Evolutionary conservation across 2,797 vertebrate genomes (phyloP).

Genomic region (Euphonia xanthogaster): DNA sequence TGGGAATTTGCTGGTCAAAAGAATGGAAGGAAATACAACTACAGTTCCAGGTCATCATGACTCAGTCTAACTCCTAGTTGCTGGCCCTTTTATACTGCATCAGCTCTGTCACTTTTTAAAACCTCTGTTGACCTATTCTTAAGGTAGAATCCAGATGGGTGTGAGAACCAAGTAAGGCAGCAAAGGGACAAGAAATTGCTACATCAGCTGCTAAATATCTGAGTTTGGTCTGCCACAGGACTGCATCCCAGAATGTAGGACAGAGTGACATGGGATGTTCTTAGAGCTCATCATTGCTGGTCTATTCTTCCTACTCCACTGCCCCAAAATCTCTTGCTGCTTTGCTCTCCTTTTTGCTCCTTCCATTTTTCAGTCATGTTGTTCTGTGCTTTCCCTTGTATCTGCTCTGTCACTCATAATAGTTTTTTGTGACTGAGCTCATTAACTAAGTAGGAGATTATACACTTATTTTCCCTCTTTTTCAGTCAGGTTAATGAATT

Average conservation of each 20-base stretch:
- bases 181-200: neutral
- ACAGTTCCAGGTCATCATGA: neutral
- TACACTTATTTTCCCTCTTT: neutral
- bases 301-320: neutral
- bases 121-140: neutral
- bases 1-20: neutral
- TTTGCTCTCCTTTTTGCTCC: neutral
- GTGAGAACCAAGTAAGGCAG: neutral
- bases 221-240: neutral
- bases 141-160: neutral
- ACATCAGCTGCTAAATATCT: neutral
- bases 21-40: neutral
- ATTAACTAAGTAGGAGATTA: neutral
- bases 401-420: neutral
- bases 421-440: neutral
- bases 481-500: neutral
- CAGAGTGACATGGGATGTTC: neutral
- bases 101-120: neutral
- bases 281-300: neutral
- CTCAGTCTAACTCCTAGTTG: neutral
- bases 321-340: neutral
- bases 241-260: neutral
- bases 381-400: neutral
- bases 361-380: neutral
- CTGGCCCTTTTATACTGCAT: neutral